Evolutionary conservation across 1,140 invertebrate genomes (phyloP).

Genomic region (Cyclina sinensis): DNA sequence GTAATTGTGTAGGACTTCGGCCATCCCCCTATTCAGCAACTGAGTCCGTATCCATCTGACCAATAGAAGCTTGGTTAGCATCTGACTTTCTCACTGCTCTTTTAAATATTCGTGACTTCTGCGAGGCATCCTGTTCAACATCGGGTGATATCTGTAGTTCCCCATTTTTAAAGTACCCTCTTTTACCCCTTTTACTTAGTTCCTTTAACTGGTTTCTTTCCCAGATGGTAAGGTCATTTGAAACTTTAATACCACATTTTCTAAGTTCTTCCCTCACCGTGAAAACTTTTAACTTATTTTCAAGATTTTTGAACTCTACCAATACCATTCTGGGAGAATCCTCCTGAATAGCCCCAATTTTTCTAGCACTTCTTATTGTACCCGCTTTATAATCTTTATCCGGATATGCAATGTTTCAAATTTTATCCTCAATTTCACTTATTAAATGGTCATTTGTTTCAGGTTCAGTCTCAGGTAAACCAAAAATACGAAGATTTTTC

Average conservation of each 20-base stretch:
- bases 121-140: background rate
- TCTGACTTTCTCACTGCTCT: background rate
- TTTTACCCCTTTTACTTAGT: background rate
- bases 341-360: background rate
- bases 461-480: background rate
- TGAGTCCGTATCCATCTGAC: background rate
- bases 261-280: conserved; percentile 1
- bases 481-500: background rate
- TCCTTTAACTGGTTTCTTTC: conserved; percentile 8
- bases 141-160: background rate
- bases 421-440: background rate
- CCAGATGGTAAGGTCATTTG: conserved; percentile 20
- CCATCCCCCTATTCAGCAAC: background rate
- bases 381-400: background rate
- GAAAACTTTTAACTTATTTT: conserved; percentile 21
- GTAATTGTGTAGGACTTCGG: background rate
- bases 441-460: background rate
- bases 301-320: conserved; percentile 7
- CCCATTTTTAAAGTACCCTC: conserved; percentile 24
- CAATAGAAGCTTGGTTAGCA: background rate
- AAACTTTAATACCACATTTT: conserved; percentile 7
- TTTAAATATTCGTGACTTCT: background rate
- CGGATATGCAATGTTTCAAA: background rate
- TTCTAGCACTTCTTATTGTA: background rate
- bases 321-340: conserved; percentile 39